These are phyloP conservation scores for Apostichopus japonicus DNA, from an alignment of 35 echinoderm and acorn worm species.

Conservation along the genomic window DNA sequence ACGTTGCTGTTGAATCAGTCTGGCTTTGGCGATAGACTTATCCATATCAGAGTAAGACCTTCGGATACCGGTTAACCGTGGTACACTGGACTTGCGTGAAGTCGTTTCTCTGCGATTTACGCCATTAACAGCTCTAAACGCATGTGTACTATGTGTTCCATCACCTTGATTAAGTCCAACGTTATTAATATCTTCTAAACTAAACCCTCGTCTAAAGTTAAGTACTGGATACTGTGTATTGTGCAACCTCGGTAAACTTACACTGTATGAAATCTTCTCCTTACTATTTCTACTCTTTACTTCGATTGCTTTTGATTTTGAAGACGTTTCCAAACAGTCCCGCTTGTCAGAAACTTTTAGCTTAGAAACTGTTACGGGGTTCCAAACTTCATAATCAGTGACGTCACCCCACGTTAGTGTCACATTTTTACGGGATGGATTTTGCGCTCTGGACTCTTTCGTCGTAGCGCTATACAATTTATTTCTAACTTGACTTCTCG, in stretches of 20 bases:
- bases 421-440: not conserved
- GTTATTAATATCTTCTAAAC: not conserved
- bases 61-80: not conserved
- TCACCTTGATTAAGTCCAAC: not conserved
- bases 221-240: not conserved
- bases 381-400: constrained; percentile 50
- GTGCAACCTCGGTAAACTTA: not conserved
- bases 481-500: not conserved
- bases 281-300: not conserved
- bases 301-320: not conserved
- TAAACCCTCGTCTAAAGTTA: constrained; percentile 18
- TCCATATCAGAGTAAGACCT: constrained; percentile 11
- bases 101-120: not conserved
- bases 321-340: not conserved
- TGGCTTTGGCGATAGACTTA: constrained; percentile 13
- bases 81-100: not conserved
- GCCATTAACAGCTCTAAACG: not conserved
- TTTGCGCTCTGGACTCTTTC: not conserved
- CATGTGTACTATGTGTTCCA: not conserved
- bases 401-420: constrained; percentile 38
- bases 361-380: constrained; percentile 28
- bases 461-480: not conserved
- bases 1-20: not conserved
- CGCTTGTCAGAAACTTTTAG: constrained; percentile 7
- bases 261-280: not conserved